Evolutionary conservation across 1,140 invertebrate genomes (phyloP), one percentile per base, ranked within the genome.

Genomic region (Phocides pigmalion): DNA sequence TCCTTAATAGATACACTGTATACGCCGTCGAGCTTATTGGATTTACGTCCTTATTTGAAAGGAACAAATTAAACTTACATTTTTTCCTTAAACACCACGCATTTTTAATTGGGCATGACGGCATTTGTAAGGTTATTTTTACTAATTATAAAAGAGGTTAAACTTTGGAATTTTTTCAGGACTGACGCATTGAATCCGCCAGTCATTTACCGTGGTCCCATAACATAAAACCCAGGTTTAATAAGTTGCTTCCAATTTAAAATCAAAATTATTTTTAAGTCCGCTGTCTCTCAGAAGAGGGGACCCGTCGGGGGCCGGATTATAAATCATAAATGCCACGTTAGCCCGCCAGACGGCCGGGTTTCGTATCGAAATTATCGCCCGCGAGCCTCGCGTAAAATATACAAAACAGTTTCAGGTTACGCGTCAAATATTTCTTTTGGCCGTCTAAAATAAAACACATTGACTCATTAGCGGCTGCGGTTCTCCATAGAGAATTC

Each of bases 321-420:
- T 87, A 87, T 90, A 90, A 90, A 90, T 88, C 87, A 90, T 86
- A 88, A 83, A 81, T 82, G 87, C 82, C 85, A 87, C 80, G 84
- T 87, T 80, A 83, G 76, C 64, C 70, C 62, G 72, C 71, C 72
- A 73, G 81, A 71, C 74, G 80, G 76, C 72, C 62, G 71, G 64
- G 65, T 61, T 76, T 68, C 66, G 81, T 83, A 89, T 87, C 81
- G 75, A 87, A 90, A 90, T 90, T 90, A 88, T 87, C 82, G 81
- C 82, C 81, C 75, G 79, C 71, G 62, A 82, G 75, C 74, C 68
- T 50, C 66, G 71, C 74, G 81, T 82, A 83, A 84, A 83, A 85
- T 88, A 89, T 84, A 87, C 81, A 84, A 87, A 87, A 84, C 84
- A 86, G 85, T 87, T 79, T 90, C 81, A 79, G 72, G 80, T 90